Base-by-base conservation (phyloP, 1,140 invertebrate species). In the Pogonomyrmex barbatus region DNA sequence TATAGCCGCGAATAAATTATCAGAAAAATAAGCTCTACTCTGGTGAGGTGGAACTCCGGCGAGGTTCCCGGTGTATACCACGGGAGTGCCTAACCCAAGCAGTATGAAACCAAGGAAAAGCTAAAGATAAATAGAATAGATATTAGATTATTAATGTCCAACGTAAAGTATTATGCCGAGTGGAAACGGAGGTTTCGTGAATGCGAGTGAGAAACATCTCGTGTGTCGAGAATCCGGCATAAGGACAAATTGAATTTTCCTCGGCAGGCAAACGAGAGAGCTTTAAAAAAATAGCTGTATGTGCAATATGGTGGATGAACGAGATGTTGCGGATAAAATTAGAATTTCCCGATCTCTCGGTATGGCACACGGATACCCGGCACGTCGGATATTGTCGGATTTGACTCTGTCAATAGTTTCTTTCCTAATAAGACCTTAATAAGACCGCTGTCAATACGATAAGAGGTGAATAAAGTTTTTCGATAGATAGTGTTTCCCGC, bases 21-120 rank as follows among this genome's bases (percentile, higher is more conserved):
- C 86, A 87, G 81, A 76, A 87, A 63, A 87, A 90, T 81, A 90
- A 90, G 89, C 89, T 90, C 88, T 87, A 24, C 24, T 62, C 6
- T 63, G 39, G 30, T 30, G 63, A 84, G 77, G 14, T 6, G 65
- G 85, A 75, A 68, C 36, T 89, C 60, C 42, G 39, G 42, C 70
- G 82, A 90, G n/a, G 60, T 77, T 76, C 12, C 30, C 24, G 67
- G 50, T 60, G 54, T 84, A 75, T 65, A 67, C 71, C 75, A 39
- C 60, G 75, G 63, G 87, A 78, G 36, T 89, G 47, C 52, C 67
- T 75, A 42, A 75, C 54, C 45, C 84, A 89, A 89, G 85, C 88
- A 54, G 42, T 89, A 62, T 84, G 56, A 89, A 50, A 76, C 5
- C 79, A 79, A 71, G 42, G 39, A 76, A 24, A 24, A 87, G 68